Percentiles rank a stretch among this genome's conserved stretches.
Conservation (phyloP, 1,140 invertebrate species). For the Eubasilissa regina region DNA sequence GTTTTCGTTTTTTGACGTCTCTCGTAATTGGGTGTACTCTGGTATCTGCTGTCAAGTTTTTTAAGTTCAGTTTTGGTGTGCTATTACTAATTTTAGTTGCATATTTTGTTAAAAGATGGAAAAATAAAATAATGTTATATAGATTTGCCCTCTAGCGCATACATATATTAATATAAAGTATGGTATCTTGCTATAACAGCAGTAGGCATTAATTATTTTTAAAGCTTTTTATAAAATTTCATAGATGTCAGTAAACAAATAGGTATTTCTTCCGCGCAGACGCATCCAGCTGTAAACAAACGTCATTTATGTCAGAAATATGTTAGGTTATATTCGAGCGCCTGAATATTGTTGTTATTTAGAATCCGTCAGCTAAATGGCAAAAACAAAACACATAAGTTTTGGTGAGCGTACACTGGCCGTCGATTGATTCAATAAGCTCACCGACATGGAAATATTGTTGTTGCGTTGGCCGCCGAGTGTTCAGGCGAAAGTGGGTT, state of each 20-base stretch:
- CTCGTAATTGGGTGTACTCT: too few species aligned
- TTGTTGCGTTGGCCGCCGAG: constrained; percentile 9
- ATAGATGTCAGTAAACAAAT: background rate
- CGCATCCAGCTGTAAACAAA: constrained; percentile 52
- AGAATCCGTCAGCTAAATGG: background rate
- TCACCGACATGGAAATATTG: constrained; percentile 36
- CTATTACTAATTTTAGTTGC: too few species aligned
- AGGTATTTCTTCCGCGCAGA: constrained; percentile 43
- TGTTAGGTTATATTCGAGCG: constrained; percentile 43
- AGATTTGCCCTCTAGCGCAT: too few species aligned
- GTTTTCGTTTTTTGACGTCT: too few species aligned
- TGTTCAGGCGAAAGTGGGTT: constrained; percentile 44
- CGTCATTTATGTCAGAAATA: constrained; percentile 43
- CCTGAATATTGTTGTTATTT: background rate
- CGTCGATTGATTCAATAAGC: constrained; percentile 13
- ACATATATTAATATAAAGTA: too few species aligned
- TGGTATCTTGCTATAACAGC: too few species aligned
- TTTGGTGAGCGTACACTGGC: too few species aligned
- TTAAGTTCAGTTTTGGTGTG: too few species aligned
- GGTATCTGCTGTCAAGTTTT: too few species aligned
- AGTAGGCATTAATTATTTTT: background rate
- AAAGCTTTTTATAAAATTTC: background rate
- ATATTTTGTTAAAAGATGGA: too few species aligned
- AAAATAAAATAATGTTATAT: too few species aligned
- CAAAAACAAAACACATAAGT: background rate